A percentile compares a stretch with the other conserved stretches of the same genome.
These are phyloP conservation scores for Leucozona laternaria DNA, from an alignment of 2,888 invertebrate genomes.

Conservation along the genomic window DNA sequence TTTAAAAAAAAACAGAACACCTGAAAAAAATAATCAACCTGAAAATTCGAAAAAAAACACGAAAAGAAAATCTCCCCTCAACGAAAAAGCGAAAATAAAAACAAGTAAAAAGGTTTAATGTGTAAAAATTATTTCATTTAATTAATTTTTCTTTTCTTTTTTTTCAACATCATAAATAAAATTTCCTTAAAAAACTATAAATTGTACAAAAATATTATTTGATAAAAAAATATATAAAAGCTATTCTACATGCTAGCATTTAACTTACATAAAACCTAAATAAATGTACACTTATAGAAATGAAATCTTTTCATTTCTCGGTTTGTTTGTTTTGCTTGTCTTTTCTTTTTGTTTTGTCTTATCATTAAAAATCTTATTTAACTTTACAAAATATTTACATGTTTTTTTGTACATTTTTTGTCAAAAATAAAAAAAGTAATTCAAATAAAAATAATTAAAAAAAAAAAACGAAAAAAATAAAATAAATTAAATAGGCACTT, in stretches of 20 bases:
- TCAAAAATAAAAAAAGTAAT: constrained; percentile 18
- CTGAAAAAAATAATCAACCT: neutral
- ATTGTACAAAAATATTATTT: constrained; percentile 59
- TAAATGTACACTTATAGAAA: constrained; percentile 10
- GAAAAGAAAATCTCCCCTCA: neutral
- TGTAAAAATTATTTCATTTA: constrained; percentile 69
- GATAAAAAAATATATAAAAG: constrained; percentile 23
- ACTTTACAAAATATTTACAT: constrained; percentile 70
- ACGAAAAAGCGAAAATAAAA: constrained; percentile 29
- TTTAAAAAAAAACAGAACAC: neutral
- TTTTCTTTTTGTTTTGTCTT: constrained; percentile 14
- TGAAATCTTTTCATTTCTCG: constrained; percentile 35
- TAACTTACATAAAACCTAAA: neutral
- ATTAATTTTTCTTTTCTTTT: constrained; percentile 49
- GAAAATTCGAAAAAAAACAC: neutral
- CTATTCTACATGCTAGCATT: neutral
- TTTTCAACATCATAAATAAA: constrained; percentile 68
- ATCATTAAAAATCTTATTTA: neutral
- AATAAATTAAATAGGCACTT: constrained; percentile 69
- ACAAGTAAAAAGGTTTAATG: constrained; percentile 17
- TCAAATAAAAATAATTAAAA: constrained; percentile 15
- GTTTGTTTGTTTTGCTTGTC: constrained; percentile 68
- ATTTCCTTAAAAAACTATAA: constrained; percentile 48
- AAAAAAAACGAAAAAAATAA: constrained; percentile 39
- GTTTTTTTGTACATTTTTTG: constrained; percentile 60